A percentile compares a stretch with the other conserved stretches of the same genome.
phyloP scores from a whole-genome alignment of 2,797 vertebrate species.

The Threskiornis aethiopicus region DNA sequence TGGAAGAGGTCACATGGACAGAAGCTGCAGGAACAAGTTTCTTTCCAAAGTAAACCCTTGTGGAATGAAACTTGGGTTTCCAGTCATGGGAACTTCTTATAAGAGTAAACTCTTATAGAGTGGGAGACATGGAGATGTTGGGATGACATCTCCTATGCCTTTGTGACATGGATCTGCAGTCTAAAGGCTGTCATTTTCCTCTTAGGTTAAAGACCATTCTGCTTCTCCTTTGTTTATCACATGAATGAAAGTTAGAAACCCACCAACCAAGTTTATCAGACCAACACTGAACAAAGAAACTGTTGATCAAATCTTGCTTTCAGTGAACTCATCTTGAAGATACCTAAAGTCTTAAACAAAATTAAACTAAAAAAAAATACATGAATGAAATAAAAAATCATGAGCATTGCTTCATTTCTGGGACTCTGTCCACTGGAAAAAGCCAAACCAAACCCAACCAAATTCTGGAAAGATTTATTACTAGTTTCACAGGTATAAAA shows the following conservation, averaged over 20 bases:
- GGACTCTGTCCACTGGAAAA: background rate
- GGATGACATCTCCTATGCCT: background rate
- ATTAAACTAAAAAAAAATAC: background rate
- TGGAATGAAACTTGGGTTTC: constrained; percentile 26
- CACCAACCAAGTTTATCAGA: background rate
- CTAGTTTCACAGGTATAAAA: background rate
- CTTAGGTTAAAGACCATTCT: background rate
- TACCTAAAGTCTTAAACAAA: background rate
- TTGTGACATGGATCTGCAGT: background rate
- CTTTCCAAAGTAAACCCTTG: constrained; percentile 52
- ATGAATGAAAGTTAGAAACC: background rate
- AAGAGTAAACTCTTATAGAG: background rate
- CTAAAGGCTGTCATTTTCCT: background rate
- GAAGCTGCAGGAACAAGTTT: background rate
- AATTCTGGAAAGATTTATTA: background rate
- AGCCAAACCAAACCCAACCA: background rate
- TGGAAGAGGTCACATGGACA: background rate
- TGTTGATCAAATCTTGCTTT: background rate
- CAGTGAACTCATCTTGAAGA: background rate
- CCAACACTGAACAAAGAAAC: background rate
- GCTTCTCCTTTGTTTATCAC: background rate
- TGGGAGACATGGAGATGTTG: background rate
- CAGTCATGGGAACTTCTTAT: constrained; percentile 1
- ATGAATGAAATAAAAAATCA: background rate
- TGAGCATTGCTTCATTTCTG: background rate